These are phyloP conservation scores for Lomographa bimaculata DNA, from an alignment of 2,888 invertebrate species.

Conservation along the genomic window DNA sequence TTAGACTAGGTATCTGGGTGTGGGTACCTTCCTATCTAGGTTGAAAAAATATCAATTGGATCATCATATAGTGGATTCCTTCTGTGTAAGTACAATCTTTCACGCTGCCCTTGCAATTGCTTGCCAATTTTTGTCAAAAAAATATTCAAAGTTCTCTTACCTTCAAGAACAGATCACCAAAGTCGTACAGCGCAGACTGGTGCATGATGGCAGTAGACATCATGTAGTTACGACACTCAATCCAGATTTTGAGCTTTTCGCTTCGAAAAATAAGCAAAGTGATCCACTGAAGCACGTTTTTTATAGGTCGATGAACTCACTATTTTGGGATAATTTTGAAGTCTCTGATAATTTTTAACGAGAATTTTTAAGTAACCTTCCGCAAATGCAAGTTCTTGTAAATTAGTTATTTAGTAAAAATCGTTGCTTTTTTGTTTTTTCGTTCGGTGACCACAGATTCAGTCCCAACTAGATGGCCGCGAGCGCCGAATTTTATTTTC, in stretches of 20 bases:
- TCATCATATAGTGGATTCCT: too few relatives aligned
- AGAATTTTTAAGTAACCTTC: constrained; percentile 70
- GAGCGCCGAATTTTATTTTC: constrained; percentile 60
- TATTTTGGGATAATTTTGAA: constrained; percentile 57
- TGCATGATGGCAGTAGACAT: constrained; percentile 92
- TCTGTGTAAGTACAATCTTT: too few relatives aligned
- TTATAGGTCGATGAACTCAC: constrained; percentile 68
- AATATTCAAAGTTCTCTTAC: too few relatives aligned
- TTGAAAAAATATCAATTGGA: too few relatives aligned
- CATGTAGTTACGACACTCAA: constrained; percentile 76
- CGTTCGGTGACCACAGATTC: constrained; percentile 75
- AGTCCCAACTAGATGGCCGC: constrained; percentile 76
- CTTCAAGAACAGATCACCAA: constrained; percentile 89
- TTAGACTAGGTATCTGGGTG: too few relatives aligned
- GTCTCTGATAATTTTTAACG: constrained; percentile 64
- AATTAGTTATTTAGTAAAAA: constrained; percentile 53
- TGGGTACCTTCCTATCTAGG: too few relatives aligned
- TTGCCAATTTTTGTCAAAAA: too few relatives aligned
- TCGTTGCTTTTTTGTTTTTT: constrained; percentile 77
- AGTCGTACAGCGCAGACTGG: constrained; percentile 89
- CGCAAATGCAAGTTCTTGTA: constrained; percentile 58
- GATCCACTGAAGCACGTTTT: constrained; percentile 75
- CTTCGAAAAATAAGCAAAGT: constrained; percentile 64
- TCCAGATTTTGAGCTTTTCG: constrained; percentile 67
- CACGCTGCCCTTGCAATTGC: too few relatives aligned